These are phyloP conservation scores for Leucozona laternaria DNA, from an alignment of 2,888 invertebrate genomes.

Conservation along the genomic window DNA sequence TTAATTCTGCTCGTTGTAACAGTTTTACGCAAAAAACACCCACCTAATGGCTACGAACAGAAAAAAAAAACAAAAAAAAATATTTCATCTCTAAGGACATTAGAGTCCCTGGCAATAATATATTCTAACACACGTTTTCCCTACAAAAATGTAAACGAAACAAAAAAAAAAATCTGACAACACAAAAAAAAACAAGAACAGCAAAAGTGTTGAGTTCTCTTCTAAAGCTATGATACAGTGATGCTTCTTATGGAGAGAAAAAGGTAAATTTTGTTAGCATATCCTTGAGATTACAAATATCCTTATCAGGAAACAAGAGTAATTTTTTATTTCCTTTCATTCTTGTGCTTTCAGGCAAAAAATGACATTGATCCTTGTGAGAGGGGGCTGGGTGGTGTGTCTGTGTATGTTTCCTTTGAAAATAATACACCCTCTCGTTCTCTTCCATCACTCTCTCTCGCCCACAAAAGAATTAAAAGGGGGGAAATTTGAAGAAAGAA, in stretches of 20 bases:
- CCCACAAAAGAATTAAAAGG: background rate
- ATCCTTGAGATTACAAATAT: conserved; percentile 54
- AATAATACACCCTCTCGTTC: background rate
- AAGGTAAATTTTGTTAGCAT: conserved; percentile 51
- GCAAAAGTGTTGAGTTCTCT: conserved; percentile 1
- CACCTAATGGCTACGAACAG: conserved; percentile 1
- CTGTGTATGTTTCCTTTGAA: background rate
- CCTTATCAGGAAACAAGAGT: conserved; percentile 57
- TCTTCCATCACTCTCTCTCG: background rate
- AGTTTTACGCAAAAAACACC: conserved; percentile 29
- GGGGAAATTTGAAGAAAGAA: conserved; percentile 5
- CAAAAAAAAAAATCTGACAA: background rate
- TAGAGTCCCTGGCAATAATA: conserved; percentile 47
- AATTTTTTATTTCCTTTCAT: conserved; percentile 33
- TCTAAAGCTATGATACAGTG: background rate
- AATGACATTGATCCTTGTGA: conserved; percentile 37
- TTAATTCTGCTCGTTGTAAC: conserved; percentile 34
- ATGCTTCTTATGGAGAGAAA: background rate
- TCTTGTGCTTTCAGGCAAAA: conserved; percentile 22
- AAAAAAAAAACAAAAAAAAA: background rate
- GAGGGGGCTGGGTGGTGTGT: background rate
- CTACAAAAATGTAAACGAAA: background rate
- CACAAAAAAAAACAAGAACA: conserved; percentile 6
- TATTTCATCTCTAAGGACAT: conserved; percentile 36
- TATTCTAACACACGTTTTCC: conserved; percentile 42